A percentile compares a stretch with the other conserved stretches of the same genome.
Conservation (phyloP, 37 sponge, comb jelly and placozoan genomes). For the Tethya wilhelma region DNA sequence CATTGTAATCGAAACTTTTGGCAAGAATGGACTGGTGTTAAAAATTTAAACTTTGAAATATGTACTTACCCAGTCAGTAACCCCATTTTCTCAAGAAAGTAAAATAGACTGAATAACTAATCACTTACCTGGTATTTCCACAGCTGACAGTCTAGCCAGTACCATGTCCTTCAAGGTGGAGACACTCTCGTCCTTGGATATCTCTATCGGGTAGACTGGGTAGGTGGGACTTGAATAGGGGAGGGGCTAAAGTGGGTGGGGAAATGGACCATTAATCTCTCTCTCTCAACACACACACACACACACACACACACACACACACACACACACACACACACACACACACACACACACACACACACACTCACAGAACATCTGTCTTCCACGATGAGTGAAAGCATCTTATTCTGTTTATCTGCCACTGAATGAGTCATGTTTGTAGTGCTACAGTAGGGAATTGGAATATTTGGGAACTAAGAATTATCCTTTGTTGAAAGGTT, state of each 20-base stretch:
- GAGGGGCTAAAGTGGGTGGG: not conserved
- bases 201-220: constrained; percentile 45
- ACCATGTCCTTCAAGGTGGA: constrained; percentile 3
- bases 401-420: constrained; percentile 71
- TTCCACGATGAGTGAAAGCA: constrained; percentile 66
- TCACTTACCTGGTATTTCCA: too few species aligned
- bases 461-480: too few species aligned
- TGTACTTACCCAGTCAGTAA: too few species aligned
- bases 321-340: not conserved
- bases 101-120: too few species aligned
- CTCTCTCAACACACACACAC: not conserved
- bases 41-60: too few species aligned
- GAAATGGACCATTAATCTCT: not conserved
- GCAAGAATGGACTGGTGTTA: too few species aligned
- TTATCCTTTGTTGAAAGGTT: too few species aligned
- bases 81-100: too few species aligned
- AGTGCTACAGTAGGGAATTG: constrained; percentile 14
- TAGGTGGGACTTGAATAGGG: not conserved
- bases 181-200: constrained; percentile 27
- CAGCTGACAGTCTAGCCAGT: not conserved
- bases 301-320: too few species aligned
- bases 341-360: too few species aligned
- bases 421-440: constrained; percentile 70
- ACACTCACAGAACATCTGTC: constrained; percentile 67
- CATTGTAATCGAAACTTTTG: too few species aligned